Evolutionary conservation across 2,797 vertebrate species (phyloP).

Genomic region (Threskiornis aethiopicus): DNA sequence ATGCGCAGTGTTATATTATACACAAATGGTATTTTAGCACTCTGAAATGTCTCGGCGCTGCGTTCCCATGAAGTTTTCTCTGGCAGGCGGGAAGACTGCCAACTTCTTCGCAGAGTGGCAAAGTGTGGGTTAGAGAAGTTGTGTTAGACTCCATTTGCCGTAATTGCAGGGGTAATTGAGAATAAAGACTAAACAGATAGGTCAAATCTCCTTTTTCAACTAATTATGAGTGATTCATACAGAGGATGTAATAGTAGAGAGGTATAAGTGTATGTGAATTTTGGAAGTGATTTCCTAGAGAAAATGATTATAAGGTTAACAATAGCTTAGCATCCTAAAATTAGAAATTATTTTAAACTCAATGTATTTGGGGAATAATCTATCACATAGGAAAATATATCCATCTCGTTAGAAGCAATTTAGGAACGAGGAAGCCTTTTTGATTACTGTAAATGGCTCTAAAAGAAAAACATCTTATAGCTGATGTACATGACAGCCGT

Average conservation of each 20-base stretch:
- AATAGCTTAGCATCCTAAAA: background rate
- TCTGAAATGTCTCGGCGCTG: accelerated
- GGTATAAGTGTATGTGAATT: background rate
- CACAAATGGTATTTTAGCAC: accelerated
- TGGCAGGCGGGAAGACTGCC: background rate
- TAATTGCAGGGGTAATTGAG: slow-evolving; percentile 6
- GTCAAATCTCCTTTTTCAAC: background rate
- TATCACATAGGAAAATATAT: background rate
- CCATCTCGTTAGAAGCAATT: background rate
- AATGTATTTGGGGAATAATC: background rate
- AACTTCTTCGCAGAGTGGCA: background rate
- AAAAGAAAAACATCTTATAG: background rate
- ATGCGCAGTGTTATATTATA: accelerated
- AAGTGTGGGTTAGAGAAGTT: background rate
- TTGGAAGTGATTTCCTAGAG: background rate
- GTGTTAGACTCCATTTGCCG: background rate
- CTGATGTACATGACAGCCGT: background rate
- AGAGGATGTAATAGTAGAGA: background rate
- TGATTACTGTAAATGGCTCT: background rate
- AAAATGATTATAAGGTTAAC: background rate
- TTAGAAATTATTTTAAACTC: slow-evolving; percentile 6
- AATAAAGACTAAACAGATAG: background rate
- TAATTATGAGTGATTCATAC: background rate
- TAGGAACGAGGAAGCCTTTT: background rate
- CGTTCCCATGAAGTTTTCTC: background rate